Evolutionary conservation across 2,888 invertebrate genomes (phyloP), one percentile per base, ranked within the genome.

Genomic region (Idaea straminata): DNA sequence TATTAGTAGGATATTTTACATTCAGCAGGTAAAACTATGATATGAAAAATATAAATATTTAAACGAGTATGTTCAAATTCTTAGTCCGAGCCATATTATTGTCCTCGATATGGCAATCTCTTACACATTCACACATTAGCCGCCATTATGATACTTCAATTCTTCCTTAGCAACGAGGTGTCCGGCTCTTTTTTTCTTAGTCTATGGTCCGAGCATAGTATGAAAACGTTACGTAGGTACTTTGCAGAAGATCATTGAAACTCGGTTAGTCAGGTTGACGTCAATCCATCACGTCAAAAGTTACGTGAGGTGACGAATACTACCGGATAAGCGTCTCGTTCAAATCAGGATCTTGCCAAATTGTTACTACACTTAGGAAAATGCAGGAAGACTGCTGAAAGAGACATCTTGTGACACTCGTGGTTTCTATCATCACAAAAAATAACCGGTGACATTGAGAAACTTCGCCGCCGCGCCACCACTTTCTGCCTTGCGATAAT

Each of bases 381-480:
- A 64, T 68, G 72, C 72, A 66, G 64, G 25, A 25, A 60, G 59
- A 58, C 62, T 60, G 64, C 62, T 62, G 66, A 70, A 69, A 70
- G 71, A 76, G 74, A 77, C 77, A 74, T 69, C 57, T 15, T 57
- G 15, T 15, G 57, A 16, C 80, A 75, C 70, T 72, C 74, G 65
- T 74, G 83, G 64, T 78, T 88, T 73, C 74, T 80, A 75, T 84
- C 85, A 81, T 74, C 83, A 85, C 88, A 88, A 88, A 85, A 87
- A 88, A 87, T 88, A 88, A 74, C 78, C 74, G 69, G 77, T 78
- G 84, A 82, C 85, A 84, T 82, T 85, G 84, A 86, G 85, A 88
- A 86, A 83, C 77, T 74, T 77, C 78, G 85, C 85, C 88, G 84
- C 87, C 84, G 71, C 72, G 78, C 80, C 82, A 78, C 80, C 80